A percentile compares a stretch with the other conserved stretches of the same genome.
phyloP scores from a whole-genome alignment of 2,797 vertebrate genomes.

The Hephaestus fuliginosus region DNA sequence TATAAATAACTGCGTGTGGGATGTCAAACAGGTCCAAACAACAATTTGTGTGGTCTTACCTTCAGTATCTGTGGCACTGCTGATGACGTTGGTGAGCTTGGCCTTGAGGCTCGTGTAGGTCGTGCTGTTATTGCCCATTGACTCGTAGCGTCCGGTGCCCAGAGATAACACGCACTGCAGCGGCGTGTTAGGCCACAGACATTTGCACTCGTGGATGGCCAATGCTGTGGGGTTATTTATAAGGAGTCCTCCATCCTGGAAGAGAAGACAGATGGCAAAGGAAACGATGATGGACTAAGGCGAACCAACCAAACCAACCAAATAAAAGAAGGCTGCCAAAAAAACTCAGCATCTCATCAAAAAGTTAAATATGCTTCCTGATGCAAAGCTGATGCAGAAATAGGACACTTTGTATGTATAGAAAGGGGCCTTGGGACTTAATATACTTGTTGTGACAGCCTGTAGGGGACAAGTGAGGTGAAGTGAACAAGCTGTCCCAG shows the following conservation, averaged over 20 bases:
- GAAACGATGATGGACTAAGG: no score
- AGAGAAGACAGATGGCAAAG: not conserved
- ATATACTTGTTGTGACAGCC: conserved; percentile 47
- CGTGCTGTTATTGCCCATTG: conserved; percentile 81
- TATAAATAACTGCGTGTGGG: conserved; percentile 31
- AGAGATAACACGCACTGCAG: conserved; percentile 95
- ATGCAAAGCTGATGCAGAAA: conserved; percentile 11
- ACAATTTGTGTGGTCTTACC: conserved; percentile 81
- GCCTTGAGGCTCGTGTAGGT: conserved; percentile 94
- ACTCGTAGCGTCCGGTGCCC: conserved; percentile 93
- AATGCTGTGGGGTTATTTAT: conserved; percentile 96
- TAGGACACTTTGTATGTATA: not conserved
- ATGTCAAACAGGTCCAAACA: conserved; percentile 6
- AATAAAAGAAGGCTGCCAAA: no score
- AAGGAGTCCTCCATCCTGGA: conserved; percentile 94
- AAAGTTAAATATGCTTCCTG: not conserved
- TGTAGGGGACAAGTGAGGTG: conserved; percentile 53
- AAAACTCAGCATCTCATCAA: not conserved
- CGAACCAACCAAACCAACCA: no score
- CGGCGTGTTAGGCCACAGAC: conserved; percentile 93
- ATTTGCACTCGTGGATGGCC: conserved; percentile 96
- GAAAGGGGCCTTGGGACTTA: conserved; percentile 14
- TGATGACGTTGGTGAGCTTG: conserved; percentile 95
- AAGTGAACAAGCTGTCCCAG: conserved; percentile 43
- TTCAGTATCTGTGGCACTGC: conserved; percentile 97